Evolutionary conservation across 1,140 invertebrate species (phyloP), one percentile per base, ranked within the genome.

Genomic region (Brachionus sp.): DNA sequence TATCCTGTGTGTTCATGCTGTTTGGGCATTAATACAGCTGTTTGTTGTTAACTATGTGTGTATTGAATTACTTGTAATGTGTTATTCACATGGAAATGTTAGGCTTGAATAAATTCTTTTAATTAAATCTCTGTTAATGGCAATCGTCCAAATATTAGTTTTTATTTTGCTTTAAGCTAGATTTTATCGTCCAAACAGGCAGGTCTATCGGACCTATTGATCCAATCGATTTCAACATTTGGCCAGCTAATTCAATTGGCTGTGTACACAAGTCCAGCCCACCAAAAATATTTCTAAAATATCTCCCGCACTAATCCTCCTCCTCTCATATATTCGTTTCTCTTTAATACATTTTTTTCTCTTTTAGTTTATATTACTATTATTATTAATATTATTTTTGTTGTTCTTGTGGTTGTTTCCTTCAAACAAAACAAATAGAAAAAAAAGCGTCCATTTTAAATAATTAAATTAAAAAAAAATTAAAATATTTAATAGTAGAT

Each of bases 21-120:
- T 57, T 57, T 57, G 50, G 7, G 16, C 50, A 23, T 57, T 23
- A 57, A 57, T 16, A 57, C 50, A 57, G 50, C n/a, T 57, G 50
- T 57, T 57, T 57, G 19, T 57, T 57, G 50, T 57, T 57, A 57
- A 57, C 50, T 57, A 57, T 10, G 12, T 57, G 12, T 57, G 50
- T 57, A 57, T 57, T 57, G 50, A 57, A 57, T 57, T 57, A 57
- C 50, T 57, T 57, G 50, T 57, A 57, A 57, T 57, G 50, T 57
- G 50, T 57, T 57, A 57, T 57, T 57, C 50, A 57, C 50, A 57
- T 57, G 19, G 9, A 57, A 57, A 57, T 57, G 50, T 57, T 57
- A 57, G 50, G 50, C 50, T 57, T 57, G 50, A 57, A 57, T 57
- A 57, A 57, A 57, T 57, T 57, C 19, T 16, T 23, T 23, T 57